Evolutionary conservation across 1,140 invertebrate genomes (phyloP), one percentile per base, ranked within the genome.

Genomic region (Rhynchophorus ferrugineus): DNA sequence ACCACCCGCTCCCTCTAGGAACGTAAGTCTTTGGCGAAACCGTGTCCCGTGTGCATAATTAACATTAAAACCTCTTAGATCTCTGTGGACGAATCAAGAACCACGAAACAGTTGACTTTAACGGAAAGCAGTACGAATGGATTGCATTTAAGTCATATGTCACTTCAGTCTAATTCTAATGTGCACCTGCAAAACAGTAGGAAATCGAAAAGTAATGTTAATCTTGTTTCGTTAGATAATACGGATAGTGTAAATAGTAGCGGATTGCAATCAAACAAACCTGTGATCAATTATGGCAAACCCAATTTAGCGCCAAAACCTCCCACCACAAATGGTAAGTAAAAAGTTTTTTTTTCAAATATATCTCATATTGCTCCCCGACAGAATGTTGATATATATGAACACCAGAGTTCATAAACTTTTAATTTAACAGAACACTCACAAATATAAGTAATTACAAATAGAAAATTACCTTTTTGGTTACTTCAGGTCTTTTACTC

Each of bases 261-360:
- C 39, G 43, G 36, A 33, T 46, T 42, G 44, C 57, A 43, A 50
- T 38, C 48, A 45, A 56, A 9, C 45, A 60, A 58, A 51, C 58
- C 54, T 55, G 62, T 61, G 48, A 60, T 60, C 20, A 75, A 64
- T 58, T 72, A 76, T 65, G 75, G 76, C 21, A 78, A 78, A 60
- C 76, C 76, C 0, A 72, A 78, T 63, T 55, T 78, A 38, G 76
- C 76, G 17, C 76, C 76, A 0, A 77, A 77, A 60, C 75, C 76
- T 2, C 75, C 76, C 1, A 43, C 62, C 13, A 42, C 69, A 53
- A 72, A 72, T 35, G 69, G 66, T 51, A 69, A 72, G 58, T 69
- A 34, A 42, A 16, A 18, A 18, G 11, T 19, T 19, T 42, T n/a
- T 18, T 16, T 1, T 2, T 42, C 19, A 6, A n/a, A n/a, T n/a